Conservation (phyloP, 1,140 invertebrate genomes). For the Atta texana region DNA sequence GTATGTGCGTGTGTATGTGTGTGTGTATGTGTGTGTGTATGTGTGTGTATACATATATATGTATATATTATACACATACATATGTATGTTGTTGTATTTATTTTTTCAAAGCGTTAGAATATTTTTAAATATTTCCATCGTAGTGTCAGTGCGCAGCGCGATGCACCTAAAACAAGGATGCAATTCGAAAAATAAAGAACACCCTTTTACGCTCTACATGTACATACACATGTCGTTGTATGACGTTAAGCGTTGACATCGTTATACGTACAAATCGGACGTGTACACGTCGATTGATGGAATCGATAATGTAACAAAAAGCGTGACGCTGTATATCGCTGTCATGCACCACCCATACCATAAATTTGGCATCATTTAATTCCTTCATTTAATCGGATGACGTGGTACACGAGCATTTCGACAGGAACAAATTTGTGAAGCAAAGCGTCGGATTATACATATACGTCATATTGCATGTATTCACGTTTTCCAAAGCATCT, state of each 20-base stretch:
- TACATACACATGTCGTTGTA: background rate
- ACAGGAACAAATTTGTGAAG: constrained; percentile 42
- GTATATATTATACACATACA: background rate
- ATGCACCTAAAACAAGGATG: constrained; percentile 8
- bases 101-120: constrained; percentile 20
- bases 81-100: constrained; percentile 1
- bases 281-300: constrained; percentile 52
- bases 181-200: constrained; percentile 49
- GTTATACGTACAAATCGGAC: constrained; percentile 56
- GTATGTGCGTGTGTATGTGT: background rate
- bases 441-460: background rate
- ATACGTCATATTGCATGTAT: background rate
- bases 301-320: constrained; percentile 64
- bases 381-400: constrained; percentile 59
- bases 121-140: constrained; percentile 39
- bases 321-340: constrained; percentile 57
- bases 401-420: constrained; percentile 41
- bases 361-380: constrained; percentile 61
- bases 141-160: background rate
- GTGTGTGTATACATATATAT: too few species aligned
- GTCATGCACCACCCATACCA: constrained; percentile 25
- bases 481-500: background rate
- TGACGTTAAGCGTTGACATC: constrained; percentile 52
- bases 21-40: too few species aligned
- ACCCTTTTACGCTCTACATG: constrained; percentile 26